These are phyloP conservation scores for Teleogryllus oceanicus DNA, from an alignment of 2,888 invertebrate genomes.

Conservation along the genomic window DNA sequence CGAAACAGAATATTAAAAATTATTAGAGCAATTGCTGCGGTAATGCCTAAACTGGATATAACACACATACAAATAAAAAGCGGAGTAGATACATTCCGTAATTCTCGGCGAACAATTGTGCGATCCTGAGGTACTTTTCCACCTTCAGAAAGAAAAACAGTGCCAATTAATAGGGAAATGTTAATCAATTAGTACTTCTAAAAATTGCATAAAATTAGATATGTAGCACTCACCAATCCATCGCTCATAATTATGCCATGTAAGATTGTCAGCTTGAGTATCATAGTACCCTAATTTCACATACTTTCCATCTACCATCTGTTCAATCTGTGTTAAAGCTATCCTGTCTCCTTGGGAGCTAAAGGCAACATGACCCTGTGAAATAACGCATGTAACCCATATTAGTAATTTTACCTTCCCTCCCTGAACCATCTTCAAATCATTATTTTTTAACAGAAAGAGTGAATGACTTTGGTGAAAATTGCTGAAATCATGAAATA, in stretches of 20 bases:
- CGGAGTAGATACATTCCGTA: constrained; percentile 83
- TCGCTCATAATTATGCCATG: constrained; percentile 85
- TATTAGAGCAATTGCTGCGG: constrained; percentile 79
- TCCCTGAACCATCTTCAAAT: no score
- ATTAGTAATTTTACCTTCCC: no score
- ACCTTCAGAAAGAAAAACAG: constrained; percentile 50
- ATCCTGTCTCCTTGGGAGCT: constrained; percentile 98
- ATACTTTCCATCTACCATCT: constrained; percentile 92
- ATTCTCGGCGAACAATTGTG: constrained; percentile 79
- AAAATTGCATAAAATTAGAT: not conserved
- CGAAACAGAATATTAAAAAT: constrained; percentile 90
- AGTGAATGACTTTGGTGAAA: no score
- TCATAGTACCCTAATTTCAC: constrained; percentile 94
- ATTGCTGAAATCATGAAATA: no score
- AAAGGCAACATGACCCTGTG: constrained; percentile 93
- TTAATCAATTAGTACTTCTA: not conserved
- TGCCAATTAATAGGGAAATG: not conserved
- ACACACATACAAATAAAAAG: constrained; percentile 92
- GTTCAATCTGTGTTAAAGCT: constrained; percentile 96
- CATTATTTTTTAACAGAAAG: no score
- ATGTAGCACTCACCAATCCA: constrained; percentile 72
- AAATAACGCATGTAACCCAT: not conserved
- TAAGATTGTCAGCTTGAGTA: constrained; percentile 89
- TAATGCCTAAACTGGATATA: constrained; percentile 82
- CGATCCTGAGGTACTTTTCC: constrained; percentile 91